Evolutionary conservation across 2,888 invertebrate species (phyloP), one percentile per base, ranked within the genome.

Genomic region (Gastrophysa polygoni): DNA sequence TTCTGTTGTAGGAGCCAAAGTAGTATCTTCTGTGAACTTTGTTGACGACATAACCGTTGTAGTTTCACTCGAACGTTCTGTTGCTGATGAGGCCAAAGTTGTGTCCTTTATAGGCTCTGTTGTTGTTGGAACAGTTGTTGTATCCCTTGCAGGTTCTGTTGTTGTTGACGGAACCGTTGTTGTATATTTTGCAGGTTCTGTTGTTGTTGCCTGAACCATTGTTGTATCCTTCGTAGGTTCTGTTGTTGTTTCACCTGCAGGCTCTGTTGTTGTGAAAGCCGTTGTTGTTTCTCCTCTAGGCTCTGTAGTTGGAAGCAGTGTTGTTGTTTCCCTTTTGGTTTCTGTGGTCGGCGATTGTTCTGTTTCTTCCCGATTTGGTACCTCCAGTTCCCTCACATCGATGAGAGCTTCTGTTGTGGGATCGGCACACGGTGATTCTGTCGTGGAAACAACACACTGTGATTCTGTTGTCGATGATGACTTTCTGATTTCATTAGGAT

Each of bases 221-320:
- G 38, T 38, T 38, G 10, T 32, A 32, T 4, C 29, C 2, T 8
- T 10, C 10, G 46, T 28, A n/a, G 32, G n/a, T 56, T 55, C 29
- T 32, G 8, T 28, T 21, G 34, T 20, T 44, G 44, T 61, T 32
- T 5, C 6, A 34, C 16, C 51, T 57, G 18, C 49, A 56, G 28
- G 14, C 28, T 16, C 11, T 48, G 11, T 24, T 20, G 16, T 52
- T 17, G 51, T 24, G 17, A 17, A 5, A n/a, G 14, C 49, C 24
- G 49, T 49, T 3, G 43, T 54, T 38, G 43, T 10, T 54, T 54
- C 32, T 38, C n/a, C 5, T 1, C 21, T 20, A 8, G 44, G 29
- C 46, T 44, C 61, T 38, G 52, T 54, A n/a, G 24, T 57, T n/a
- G 32, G 18, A 14, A 29, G 16, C 17, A 18, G 16, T 20, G 55